Conservation (phyloP, 2,888 invertebrate species). For the Xestobium rufovillosum region DNA sequence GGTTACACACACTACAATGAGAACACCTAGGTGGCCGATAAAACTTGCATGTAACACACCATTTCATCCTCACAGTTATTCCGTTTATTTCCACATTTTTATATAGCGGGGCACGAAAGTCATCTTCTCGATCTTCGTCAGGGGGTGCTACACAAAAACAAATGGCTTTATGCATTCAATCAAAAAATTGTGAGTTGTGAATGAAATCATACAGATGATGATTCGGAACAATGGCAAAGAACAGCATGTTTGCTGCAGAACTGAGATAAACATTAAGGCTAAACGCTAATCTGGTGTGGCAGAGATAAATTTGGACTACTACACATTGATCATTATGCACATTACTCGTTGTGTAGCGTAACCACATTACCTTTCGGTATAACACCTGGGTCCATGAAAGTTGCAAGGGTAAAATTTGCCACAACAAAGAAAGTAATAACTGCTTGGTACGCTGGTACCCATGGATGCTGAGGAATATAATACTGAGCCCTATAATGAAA, state of each 20-base stretch:
- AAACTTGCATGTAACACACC: slow-evolving; percentile 99
- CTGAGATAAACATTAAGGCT: too few relatives aligned
- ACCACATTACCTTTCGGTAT: slow-evolving; percentile 82
- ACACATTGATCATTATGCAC: background rate
- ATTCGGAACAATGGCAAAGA: too few relatives aligned
- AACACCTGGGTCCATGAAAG: slow-evolving; percentile 98
- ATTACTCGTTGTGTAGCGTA: too few relatives aligned
- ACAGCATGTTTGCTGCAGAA: too few relatives aligned
- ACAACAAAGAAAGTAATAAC: slow-evolving; percentile 94
- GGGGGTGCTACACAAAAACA: slow-evolving; percentile 64
- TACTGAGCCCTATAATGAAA: slow-evolving; percentile 70
- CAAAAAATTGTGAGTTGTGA: background rate
- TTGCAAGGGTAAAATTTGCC: slow-evolving; percentile 97
- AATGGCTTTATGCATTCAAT: slow-evolving; percentile 4
- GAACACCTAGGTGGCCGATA: slow-evolving; percentile 98
- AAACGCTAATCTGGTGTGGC: too few relatives aligned
- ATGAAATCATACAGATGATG: too few relatives aligned
- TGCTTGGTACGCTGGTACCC: slow-evolving; percentile 89
- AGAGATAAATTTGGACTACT: too few relatives aligned
- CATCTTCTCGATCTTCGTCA: slow-evolving; percentile 96
- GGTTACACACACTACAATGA: slow-evolving; percentile 98
- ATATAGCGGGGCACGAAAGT: slow-evolving; percentile 92
- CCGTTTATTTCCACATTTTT: slow-evolving; percentile 98
- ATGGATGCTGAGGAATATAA: slow-evolving; percentile 74
- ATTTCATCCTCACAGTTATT: slow-evolving; percentile 98